Evolutionary conservation across 2,113 vertebrate species (phyloP).

Genomic region (Austrofundulus limnaeus): DNA sequence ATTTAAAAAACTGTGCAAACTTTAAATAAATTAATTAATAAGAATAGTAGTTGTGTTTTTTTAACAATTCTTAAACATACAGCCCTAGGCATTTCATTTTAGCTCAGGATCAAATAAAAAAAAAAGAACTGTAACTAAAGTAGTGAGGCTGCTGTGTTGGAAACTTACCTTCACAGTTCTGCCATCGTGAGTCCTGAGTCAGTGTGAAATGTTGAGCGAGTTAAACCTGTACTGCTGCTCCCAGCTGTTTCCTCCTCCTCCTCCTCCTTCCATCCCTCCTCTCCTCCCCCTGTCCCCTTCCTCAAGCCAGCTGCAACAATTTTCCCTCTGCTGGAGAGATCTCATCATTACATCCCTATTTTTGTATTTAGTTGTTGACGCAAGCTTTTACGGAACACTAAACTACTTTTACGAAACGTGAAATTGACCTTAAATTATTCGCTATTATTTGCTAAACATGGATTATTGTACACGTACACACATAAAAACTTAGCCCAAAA

Average conservation of each 20-base stretch:
- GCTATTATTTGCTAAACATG: too few relatives aligned
- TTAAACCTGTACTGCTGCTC: conserved; percentile 38
- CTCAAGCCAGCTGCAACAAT: not conserved
- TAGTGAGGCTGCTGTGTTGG: not conserved
- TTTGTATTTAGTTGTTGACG: too few relatives aligned
- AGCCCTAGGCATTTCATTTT: not conserved
- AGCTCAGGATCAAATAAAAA: not conserved
- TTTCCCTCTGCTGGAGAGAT: conserved; percentile 51
- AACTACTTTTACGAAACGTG: too few relatives aligned
- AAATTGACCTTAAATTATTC: too few relatives aligned
- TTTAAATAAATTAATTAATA: not conserved
- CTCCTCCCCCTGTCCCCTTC: not conserved
- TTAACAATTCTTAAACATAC: not conserved
- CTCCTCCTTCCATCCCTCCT: conserved; percentile 23
- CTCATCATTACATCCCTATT: not conserved
- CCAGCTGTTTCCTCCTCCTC: not conserved
- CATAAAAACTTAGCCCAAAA: too few relatives aligned
- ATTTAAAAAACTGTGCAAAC: not conserved
- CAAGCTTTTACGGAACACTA: not conserved
- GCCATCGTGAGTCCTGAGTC: not conserved
- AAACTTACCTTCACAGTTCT: conserved; percentile 44
- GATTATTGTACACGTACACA: too few relatives aligned
- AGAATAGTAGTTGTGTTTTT: too few relatives aligned
- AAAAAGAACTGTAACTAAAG: not conserved
- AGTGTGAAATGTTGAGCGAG: conserved; percentile 19